Base-by-base conservation (phyloP, 2,113 vertebrate genomes). In the Astur gentilis region DNA sequence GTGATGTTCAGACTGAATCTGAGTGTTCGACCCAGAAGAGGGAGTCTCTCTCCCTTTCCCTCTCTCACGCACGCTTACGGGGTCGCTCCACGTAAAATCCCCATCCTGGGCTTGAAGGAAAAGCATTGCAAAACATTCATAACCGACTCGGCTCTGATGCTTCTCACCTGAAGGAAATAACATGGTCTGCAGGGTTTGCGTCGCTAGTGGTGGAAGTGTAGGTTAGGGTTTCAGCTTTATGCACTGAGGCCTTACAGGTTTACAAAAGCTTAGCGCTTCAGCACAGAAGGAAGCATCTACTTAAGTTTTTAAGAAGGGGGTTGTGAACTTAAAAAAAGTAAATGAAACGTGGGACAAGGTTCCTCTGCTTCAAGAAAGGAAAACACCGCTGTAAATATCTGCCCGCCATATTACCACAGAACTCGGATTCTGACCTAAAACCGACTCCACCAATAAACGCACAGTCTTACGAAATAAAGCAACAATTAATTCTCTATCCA, bases 1-100 rank as follows among this genome's bases (percentile, higher is more conserved):
- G 7, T 40, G 78, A 15, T 47, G 69, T 49, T 80, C 15, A 54
- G 61, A 13, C 45, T 93, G 93, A 93, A 79, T 91, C 89, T 79
- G 76, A 89, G 49, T 47, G 45, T 55, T 86, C 82, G 91, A 95
- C 89, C 91, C 93, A 91, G 92, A 89, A 93, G 83, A 95, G 92
- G 95, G 95, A 93, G 83, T 85, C 79, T 70, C 36, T 70, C 60
- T 50, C 79, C 47, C 50, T 87, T 47, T 69, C 26, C 36, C 70
- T 60, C 61, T 22, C 61, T 67, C 62, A 31, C 7, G 1, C 55
- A 49, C 64, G 5, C 38, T 83, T 50, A 22, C 27, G 49, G 44
- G 49, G 22, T 3, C 61, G 44, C 78, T 87, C 38, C 61, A 26
- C 2, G 6, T 52, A 70, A 87, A 69, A 76, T 18, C 65, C 47